These are phyloP conservation scores for Benthosema pterotum DNA, from an alignment of 2,797 vertebrate species.

Conservation along the genomic window DNA sequence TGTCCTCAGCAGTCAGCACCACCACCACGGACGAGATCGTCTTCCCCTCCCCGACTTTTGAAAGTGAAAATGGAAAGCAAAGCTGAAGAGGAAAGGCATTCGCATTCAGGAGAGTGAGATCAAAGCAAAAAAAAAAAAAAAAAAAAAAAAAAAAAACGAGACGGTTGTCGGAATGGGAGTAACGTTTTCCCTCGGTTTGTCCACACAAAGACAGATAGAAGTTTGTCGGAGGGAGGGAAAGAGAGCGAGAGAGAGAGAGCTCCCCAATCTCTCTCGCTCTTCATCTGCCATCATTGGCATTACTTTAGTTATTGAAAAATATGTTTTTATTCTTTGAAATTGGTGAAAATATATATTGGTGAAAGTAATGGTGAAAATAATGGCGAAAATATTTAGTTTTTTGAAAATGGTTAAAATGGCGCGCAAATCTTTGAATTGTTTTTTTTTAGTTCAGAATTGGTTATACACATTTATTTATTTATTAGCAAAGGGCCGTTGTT, in stretches of 20 bases:
- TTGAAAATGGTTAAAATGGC: too few species aligned
- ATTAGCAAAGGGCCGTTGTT: too few species aligned
- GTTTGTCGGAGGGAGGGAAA: slow-evolving; percentile 1
- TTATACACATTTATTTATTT: too few species aligned
- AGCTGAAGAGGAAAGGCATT: slow-evolving; percentile 26
- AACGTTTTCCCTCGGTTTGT: slow-evolving; percentile 12
- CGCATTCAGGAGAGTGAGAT: slow-evolving; percentile 42
- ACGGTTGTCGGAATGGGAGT: slow-evolving; percentile 56
- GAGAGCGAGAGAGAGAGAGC: neutral
- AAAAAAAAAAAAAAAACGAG: slow-evolving; percentile 36
- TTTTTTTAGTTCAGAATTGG: too few species aligned
- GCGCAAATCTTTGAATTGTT: too few species aligned
- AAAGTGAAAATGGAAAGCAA: slow-evolving; percentile 4
- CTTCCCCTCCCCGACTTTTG: neutral
- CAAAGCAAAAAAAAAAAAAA: slow-evolving; percentile 44
- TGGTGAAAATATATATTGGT: too few species aligned
- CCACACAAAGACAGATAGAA: slow-evolving; percentile 1
- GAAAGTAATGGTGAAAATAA: too few species aligned
- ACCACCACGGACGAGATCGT: neutral
- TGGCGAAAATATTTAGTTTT: too few species aligned
- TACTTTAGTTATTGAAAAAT: too few species aligned
- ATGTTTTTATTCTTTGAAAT: too few species aligned
- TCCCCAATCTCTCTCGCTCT: too few species aligned
- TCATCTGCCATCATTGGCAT: too few species aligned
- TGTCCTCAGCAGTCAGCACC: neutral